Conservation (phyloP, 2,113 vertebrate species). For the Seriola aureovittata region DNA sequence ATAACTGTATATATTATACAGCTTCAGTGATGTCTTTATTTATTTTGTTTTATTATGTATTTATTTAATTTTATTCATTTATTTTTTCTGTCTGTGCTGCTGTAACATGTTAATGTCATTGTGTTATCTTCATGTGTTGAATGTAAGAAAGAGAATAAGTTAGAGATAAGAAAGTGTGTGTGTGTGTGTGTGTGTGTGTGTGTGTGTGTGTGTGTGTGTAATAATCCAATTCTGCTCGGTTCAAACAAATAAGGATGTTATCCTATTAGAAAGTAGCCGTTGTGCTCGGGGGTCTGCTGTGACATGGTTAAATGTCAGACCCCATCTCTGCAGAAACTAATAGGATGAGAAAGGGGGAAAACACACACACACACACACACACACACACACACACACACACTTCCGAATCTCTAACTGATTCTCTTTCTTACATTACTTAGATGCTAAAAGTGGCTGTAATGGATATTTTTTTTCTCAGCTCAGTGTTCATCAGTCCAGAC, state of each 20-base stretch:
- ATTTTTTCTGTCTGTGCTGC: no score
- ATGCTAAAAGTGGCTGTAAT: no score
- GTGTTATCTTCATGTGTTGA: no score
- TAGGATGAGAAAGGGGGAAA: conserved; percentile 27
- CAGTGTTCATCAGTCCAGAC: no score
- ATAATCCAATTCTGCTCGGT: conserved; percentile 58
- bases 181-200: conserved; percentile 21
- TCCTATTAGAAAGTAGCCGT: conserved; percentile 66
- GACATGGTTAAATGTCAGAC: conserved; percentile 69
- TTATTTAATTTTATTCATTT: no score
- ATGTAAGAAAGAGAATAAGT: background rate
- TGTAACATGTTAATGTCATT: no score
- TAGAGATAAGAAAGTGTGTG: background rate
- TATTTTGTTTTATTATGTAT: no score
- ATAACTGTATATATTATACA: no score
- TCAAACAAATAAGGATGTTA: conserved; percentile 68
- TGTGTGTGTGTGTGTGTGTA: conserved; percentile 38
- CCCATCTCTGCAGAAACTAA: conserved; percentile 59
- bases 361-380: conserved; percentile 41
- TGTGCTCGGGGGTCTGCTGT: conserved; percentile 58
- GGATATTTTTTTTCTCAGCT: no score
- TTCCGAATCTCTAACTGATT: no score
- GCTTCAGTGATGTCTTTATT: no score
- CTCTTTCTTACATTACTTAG: no score
- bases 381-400: conserved; percentile 22